Conservation (phyloP, 2,797 vertebrate genomes). For the Tauraco hartlaubi region DNA sequence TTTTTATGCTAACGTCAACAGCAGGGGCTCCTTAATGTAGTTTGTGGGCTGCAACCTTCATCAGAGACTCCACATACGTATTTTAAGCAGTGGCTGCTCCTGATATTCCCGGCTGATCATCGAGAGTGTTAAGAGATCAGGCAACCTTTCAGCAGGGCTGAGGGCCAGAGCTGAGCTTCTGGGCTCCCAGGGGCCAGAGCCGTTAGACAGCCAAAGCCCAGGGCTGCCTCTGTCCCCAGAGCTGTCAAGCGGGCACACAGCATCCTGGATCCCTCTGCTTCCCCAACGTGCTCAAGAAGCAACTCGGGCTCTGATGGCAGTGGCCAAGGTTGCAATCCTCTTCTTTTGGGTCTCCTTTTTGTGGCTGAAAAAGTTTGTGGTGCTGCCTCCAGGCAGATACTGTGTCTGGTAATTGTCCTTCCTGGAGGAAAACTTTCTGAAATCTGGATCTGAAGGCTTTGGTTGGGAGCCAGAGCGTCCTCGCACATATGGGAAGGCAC, state of each 20-base stretch:
- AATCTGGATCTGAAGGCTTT: background rate
- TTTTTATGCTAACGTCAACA: background rate
- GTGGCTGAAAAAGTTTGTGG: rapidly evolving
- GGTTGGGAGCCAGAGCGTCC: background rate
- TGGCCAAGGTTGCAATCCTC: background rate
- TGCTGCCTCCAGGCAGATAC: background rate
- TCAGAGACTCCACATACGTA: background rate
- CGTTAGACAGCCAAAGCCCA: background rate
- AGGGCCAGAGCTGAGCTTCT: background rate
- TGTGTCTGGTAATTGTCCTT: background rate
- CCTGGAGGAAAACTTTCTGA: background rate
- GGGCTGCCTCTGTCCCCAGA: background rate
- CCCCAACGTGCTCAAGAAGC: rapidly evolving
- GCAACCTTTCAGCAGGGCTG: rapidly evolving
- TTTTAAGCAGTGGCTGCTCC: background rate
- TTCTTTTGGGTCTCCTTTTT: background rate
- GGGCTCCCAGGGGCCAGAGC: background rate
- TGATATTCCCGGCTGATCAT: background rate
- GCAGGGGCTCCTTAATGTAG: background rate
- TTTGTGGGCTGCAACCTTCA: background rate
- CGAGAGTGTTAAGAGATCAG: background rate
- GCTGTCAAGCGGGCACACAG: background rate
- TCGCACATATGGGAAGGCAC: background rate
- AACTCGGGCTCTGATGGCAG: background rate
- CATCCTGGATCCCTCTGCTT: background rate